These are phyloP conservation scores for Macroglossus sobrinus DNA, from an alignment of 2,113 vertebrate genomes.

Conservation along the genomic window DNA sequence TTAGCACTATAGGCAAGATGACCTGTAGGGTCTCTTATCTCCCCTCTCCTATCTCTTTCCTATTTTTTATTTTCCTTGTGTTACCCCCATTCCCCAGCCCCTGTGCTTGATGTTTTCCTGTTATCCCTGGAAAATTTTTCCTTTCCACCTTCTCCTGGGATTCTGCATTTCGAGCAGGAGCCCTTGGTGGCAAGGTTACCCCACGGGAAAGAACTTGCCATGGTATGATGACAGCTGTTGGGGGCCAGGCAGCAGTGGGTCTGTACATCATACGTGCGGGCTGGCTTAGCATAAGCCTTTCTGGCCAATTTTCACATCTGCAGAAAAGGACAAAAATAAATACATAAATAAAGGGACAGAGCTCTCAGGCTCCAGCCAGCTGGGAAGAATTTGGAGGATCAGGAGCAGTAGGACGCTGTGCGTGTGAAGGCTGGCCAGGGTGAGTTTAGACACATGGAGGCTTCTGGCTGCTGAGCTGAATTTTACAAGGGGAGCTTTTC, in stretches of 20 bases:
- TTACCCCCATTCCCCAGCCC: no score
- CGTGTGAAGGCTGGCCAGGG: background rate
- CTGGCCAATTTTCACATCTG: background rate
- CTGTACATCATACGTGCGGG: background rate
- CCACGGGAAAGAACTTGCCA: background rate
- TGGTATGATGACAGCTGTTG: background rate
- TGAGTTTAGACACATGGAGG: no score
- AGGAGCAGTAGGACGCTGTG: background rate
- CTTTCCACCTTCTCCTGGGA: background rate
- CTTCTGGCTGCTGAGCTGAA: background rate
- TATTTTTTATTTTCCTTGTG: background rate
- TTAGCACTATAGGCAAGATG: no score
- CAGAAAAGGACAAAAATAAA: background rate
- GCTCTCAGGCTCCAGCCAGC: background rate
- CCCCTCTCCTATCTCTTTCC: background rate
- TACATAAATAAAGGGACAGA: background rate
- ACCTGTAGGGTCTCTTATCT: background rate
- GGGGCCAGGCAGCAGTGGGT: background rate
- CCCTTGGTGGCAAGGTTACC: background rate
- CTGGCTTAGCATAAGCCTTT: background rate
- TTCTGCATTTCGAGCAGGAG: background rate
- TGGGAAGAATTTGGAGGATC: background rate
- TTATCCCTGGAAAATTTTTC: background rate
- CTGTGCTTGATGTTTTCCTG: background rate
- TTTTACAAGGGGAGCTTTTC: background rate